Evolutionary conservation across 2,113 vertebrate species (phyloP), one percentile per base, ranked within the genome.

Genomic region (Aldabrachelys gigantea): DNA sequence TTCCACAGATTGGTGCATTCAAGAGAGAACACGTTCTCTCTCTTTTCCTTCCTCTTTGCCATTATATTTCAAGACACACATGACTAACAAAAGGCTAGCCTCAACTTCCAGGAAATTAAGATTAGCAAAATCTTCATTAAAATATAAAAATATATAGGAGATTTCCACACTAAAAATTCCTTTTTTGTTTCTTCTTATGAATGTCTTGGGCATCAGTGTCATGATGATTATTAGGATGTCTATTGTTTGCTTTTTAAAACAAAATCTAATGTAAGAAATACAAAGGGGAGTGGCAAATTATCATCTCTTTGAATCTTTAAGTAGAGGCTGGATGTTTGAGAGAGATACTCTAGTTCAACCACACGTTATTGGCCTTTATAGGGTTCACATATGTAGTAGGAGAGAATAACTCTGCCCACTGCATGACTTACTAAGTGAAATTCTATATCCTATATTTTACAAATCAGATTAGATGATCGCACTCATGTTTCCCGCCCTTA

Each of bases 271-370:
- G 1, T 31, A 80, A 59, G 16, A 91, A 87, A 88, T 35, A 4
- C 0, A 19, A 54, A 0, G 12, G 79, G 80, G 41, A 21, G 14
- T n/a, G 1, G 1, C 3, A 79, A 59, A 80, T 54, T 0, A 44
- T 47, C 93, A 25, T 52, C 7, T 49, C 0, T 84, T 44, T 38
- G 19, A 1, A 3, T 2, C 2, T 35, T 89, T 49, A 76, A 94
- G 52, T 27, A 49, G 3, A 1, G 84, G 89, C 75, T 22, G 7
- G 8, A 50, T 50, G 2, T 65, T 65, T 84, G 11, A 49, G 72
- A 83, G 89, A 75, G 1, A 19, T 1, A 4, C 27, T 10, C 35
- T 62, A 62, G 29, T 62, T 31, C 59, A 62, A 62, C 11, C 59
- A 62, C 59, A 62, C 13, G 29, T 62, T 62, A 13, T 6, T 62